These are phyloP conservation scores for Capra hircus DNA, from an alignment of 2,113 vertebrate species.

Conservation along the genomic window DNA sequence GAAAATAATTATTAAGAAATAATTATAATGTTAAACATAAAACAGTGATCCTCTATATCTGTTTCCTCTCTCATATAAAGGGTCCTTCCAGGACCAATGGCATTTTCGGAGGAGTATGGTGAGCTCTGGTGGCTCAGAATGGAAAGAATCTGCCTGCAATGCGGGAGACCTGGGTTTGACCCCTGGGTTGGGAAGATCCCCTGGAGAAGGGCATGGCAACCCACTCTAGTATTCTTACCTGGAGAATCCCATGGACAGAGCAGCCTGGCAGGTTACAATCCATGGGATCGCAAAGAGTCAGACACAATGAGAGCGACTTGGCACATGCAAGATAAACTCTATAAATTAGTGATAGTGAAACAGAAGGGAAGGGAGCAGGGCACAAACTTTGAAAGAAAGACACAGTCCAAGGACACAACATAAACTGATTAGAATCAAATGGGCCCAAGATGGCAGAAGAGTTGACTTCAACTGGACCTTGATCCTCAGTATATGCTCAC, in stretches of 20 bases:
- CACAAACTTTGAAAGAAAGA: not conserved
- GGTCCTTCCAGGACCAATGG: not conserved
- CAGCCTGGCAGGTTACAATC: not conserved
- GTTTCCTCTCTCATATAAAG: not conserved
- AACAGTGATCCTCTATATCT: not conserved
- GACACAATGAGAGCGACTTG: not conserved
- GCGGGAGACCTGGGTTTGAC: rapidly evolving
- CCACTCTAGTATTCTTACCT: not conserved
- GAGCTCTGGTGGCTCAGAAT: conserved; percentile 9
- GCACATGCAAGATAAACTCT: not conserved
- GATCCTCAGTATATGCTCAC: not conserved
- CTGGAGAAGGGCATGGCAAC: not conserved
- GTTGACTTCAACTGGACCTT: not conserved
- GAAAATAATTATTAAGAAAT: not conserved
- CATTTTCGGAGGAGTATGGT: conserved; percentile 42
- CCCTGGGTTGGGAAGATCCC: not conserved
- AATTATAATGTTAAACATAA: not conserved
- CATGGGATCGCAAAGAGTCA: not conserved
- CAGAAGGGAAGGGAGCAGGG: not conserved
- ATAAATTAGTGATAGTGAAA: not conserved
- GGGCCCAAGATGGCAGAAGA: not conserved
- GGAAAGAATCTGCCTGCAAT: not conserved
- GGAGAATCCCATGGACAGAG: not conserved
- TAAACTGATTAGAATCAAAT: not conserved
- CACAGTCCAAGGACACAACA: not conserved